Evolutionary conservation across 2,113 vertebrate species (phyloP).

Genomic region (Rhegmatorhina hoffmannsi): DNA sequence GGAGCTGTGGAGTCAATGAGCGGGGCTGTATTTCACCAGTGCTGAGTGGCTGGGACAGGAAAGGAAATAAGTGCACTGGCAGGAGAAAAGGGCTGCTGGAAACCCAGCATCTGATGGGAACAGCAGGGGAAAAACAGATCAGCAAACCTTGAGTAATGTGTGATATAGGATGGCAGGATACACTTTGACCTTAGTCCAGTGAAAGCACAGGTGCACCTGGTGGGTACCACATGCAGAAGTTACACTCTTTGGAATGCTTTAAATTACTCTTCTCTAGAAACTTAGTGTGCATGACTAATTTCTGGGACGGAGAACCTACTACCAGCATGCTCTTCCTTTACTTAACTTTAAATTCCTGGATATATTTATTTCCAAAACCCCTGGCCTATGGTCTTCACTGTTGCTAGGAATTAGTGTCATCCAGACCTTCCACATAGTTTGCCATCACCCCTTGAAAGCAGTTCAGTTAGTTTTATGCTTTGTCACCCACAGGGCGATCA

Average conservation of each 20-base stretch:
- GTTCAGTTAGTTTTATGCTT: not conserved
- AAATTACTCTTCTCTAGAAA: not conserved
- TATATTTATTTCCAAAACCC: not conserved
- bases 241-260: not conserved
- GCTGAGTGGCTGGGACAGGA: not conserved
- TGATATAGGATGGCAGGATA: not conserved
- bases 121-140: not conserved
- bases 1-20: not conserved
- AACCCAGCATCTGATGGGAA: not conserved
- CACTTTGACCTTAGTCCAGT: accelerated
- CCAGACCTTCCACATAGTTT: not conserved
- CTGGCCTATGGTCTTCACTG: not conserved
- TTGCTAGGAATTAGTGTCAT: not conserved
- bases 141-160: not conserved
- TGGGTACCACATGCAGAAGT: not conserved
- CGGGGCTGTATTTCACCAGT: accelerated
- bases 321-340: not conserved
- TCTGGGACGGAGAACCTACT: not conserved
- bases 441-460: not conserved
- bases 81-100: not conserved
- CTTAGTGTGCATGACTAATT: accelerated
- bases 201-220: not conserved
- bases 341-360: not conserved
- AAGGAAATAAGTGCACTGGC: not conserved
- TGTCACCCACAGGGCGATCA: not conserved